Evolutionary conservation across 2,888 invertebrate genomes (phyloP), one percentile per base, ranked within the genome.

Genomic region (Gryllus longicercus): DNA sequence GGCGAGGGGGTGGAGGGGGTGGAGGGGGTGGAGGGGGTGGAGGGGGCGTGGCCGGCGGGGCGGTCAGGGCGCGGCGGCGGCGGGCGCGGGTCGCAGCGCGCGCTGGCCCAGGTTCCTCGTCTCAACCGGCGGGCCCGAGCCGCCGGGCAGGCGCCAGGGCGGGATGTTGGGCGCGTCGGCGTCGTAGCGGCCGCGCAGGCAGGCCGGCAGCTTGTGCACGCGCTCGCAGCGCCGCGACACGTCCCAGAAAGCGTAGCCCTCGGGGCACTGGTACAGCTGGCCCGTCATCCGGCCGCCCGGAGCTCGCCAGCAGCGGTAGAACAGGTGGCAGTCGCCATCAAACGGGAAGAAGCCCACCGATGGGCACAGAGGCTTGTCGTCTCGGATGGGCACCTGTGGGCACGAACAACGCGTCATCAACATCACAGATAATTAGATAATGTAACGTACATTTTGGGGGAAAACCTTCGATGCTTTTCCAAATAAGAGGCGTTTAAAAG

Each of bases 171-270:
- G 25, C 2, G 25, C 25, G 25, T 25, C 3, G 3, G 25, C 25
- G 25, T 25, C 25, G 25, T 25, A 25, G 25, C 25, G 25, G 25
- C 78, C 79, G 18, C 74, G 50, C 8, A 78, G 50, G 78, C 84
- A 84, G 0, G 82, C 74, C 1, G 84, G 84, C 11, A 83, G 76
- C 74, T 82, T 81, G 51, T 79, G 74, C 38, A 82, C 63, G 14
- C 77, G 79, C 80, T 83, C 83, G 79, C 85, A 85, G 21, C 84
- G 81, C 38, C 78, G 21, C 84, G 94, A 95, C 5, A 93, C 91
- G 76, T 92, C 90, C 94, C 94, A 95, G 85, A 92, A 96, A 8
- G 92, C 89, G 84, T 91, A 94, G 76, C 92, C 92, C 84, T 91
- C 88, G 0, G 95, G 95, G 87, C 96, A 96, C 84, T 92, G 93